These are phyloP conservation scores for Lasioglossum figueresi DNA, from an alignment of 2,888 invertebrate genomes.

Conservation along the genomic window DNA sequence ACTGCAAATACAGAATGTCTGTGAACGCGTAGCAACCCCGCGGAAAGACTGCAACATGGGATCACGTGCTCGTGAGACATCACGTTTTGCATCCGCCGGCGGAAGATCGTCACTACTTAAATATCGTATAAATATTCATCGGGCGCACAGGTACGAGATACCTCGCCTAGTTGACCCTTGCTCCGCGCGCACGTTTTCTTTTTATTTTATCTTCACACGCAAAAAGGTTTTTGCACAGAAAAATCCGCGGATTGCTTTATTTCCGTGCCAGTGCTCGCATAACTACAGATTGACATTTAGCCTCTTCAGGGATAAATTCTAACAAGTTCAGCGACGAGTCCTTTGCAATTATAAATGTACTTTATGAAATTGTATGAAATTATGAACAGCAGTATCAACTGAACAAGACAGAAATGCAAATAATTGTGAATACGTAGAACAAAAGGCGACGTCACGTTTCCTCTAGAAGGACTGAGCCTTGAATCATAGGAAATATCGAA, in stretches of 20 bases:
- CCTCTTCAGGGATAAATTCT: background rate
- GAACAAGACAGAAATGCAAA: background rate
- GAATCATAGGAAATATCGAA: background rate
- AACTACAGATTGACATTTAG: background rate
- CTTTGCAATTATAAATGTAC: background rate
- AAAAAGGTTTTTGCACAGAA: background rate
- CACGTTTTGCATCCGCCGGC: background rate
- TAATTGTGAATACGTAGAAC: background rate
- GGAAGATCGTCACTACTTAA: background rate
- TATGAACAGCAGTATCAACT: background rate
- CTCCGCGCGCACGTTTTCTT: background rate
- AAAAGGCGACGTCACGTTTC: background rate
- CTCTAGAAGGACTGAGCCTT: background rate
- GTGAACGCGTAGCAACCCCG: background rate
- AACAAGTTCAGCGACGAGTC: background rate
- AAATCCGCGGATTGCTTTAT: background rate
- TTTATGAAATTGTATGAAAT: no score
- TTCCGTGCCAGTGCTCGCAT: conserved; percentile 11
- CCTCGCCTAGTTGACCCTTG: background rate
- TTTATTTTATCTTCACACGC: background rate
- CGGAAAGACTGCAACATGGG: background rate
- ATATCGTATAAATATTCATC: background rate
- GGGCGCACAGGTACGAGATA: no score
- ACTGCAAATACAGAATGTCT: background rate
- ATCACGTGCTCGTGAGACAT: background rate